phyloP scores from a whole-genome alignment of 2,797 vertebrate genomes.

The Micromesistius poutassou region DNA sequence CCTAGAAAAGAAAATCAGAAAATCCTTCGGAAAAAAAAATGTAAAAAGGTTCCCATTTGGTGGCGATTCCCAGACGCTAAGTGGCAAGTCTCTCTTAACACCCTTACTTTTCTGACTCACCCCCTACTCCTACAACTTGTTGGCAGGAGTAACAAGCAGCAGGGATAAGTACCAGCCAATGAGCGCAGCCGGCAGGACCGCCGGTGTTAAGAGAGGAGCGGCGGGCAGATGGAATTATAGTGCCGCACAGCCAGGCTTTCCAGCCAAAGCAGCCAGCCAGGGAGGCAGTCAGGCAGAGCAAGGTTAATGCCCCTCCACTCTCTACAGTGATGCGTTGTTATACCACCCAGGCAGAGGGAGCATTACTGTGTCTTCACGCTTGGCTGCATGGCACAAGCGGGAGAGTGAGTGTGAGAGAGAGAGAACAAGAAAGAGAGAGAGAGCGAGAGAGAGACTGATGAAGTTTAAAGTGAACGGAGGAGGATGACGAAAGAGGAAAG shows the following conservation, averaged over 20 bases:
- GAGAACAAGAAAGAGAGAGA: background rate
- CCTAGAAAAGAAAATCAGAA: constrained; percentile 23
- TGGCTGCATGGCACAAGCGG: constrained; percentile 62
- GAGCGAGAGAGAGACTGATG: background rate
- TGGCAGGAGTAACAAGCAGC: constrained; percentile 44
- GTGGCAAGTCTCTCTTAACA: constrained; percentile 52
- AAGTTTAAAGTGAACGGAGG: constrained; percentile 22
- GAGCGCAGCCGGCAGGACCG: constrained; percentile 49
- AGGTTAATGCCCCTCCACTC: constrained; percentile 68
- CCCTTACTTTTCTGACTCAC: constrained; percentile 52
- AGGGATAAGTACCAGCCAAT: constrained; percentile 52
- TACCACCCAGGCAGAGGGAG: constrained; percentile 75
- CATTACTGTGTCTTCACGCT: constrained; percentile 75
- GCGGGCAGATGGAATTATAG: constrained; percentile 24
- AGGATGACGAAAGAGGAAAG: constrained; percentile 43
- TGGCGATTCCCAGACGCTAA: constrained; percentile 41
- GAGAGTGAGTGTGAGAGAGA: constrained; percentile 29
- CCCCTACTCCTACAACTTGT: constrained; percentile 62
- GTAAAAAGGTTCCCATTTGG: constrained; percentile 41
- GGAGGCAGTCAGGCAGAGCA: constrained; percentile 41
- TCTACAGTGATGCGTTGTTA: constrained; percentile 73
- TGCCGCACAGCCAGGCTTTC: constrained; percentile 35
- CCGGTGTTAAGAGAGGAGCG: constrained; percentile 52
- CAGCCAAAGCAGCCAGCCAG: background rate
- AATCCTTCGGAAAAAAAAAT: constrained; percentile 27